Percentiles rank a stretch among this genome's conserved stretches.
phyloP scores from a whole-genome alignment of 2,113 vertebrate genomes.

The Regulus satrapa region DNA sequence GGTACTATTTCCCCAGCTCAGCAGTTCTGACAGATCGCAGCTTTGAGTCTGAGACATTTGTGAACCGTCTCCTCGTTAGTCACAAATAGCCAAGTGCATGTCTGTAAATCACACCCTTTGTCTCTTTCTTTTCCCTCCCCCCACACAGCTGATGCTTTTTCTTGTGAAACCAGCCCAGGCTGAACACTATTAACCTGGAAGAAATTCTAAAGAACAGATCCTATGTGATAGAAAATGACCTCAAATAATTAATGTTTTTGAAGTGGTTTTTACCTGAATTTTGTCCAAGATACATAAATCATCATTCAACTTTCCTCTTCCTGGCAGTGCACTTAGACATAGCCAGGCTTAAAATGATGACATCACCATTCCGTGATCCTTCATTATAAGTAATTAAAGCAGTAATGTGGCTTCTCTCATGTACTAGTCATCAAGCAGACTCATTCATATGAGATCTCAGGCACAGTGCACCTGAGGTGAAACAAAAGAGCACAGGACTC shows the following conservation, averaged over 20 bases:
- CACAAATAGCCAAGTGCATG: constrained; percentile 44
- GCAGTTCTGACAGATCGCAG: constrained; percentile 35
- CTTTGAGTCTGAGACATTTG: constrained; percentile 7
- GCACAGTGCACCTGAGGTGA: constrained; percentile 32
- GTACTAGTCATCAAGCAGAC: constrained; percentile 8
- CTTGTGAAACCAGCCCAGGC: background rate
- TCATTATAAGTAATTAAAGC: constrained; percentile 57
- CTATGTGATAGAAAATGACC: constrained; percentile 39
- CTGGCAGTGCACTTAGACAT: constrained; percentile 66
- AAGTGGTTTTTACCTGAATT: constrained; percentile 56
- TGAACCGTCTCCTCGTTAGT: constrained; percentile 49
- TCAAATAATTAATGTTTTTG: constrained; percentile 57
- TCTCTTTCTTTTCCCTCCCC: constrained; percentile 28
- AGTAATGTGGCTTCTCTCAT: constrained; percentile 4
- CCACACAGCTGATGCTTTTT: constrained; percentile 4
- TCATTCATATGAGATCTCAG: background rate
- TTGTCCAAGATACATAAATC: constrained; percentile 56
- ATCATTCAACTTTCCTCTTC: constrained; percentile 56
- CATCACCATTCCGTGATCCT: constrained; percentile 52
- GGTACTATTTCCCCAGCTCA: constrained; percentile 33
- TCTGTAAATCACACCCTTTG: constrained; percentile 49
- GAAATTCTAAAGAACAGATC: constrained; percentile 22
- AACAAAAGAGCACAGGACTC: constrained; percentile 4
- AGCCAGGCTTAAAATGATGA: constrained; percentile 53
- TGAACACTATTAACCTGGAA: constrained; percentile 37